phyloP scores from a whole-genome alignment of 2,888 invertebrate genomes.

The Idaea aversata region DNA sequence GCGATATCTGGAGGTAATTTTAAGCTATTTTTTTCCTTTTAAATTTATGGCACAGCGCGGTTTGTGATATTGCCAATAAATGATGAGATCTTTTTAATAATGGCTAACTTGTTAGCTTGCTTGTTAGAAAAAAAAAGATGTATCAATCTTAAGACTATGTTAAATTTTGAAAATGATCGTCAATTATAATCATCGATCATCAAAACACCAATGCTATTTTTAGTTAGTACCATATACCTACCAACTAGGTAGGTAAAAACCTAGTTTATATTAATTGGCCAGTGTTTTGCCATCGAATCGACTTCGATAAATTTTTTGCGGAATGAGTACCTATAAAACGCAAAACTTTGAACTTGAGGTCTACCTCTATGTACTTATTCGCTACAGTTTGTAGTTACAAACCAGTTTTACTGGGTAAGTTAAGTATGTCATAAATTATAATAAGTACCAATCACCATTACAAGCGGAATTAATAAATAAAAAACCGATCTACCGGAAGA shows the following conservation, averaged over 20 bases:
- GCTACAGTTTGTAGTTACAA: background rate
- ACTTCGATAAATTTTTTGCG: background rate
- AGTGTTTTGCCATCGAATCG: background rate
- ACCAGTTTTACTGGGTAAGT: background rate
- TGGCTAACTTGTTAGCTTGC: too few relatives aligned
- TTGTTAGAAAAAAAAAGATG: too few relatives aligned
- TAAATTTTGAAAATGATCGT: too few relatives aligned
- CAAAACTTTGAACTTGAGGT: background rate
- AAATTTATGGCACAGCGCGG: too few relatives aligned
- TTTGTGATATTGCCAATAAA: too few relatives aligned
- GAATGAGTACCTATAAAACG: background rate
- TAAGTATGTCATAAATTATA: background rate
- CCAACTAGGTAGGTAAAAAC: too few relatives aligned
- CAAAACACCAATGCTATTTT: too few relatives aligned
- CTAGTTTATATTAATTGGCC: too few relatives aligned
- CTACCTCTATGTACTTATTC: background rate
- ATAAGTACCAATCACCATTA: background rate
- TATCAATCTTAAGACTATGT: too few relatives aligned
- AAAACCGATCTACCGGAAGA: background rate
- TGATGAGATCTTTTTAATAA: too few relatives aligned
- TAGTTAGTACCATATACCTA: too few relatives aligned
- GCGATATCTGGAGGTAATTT: constrained; percentile 63
- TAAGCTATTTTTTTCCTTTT: background rate
- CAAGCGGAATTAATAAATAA: background rate
- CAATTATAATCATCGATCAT: too few relatives aligned